phyloP scores from a whole-genome alignment of 35 echinoderm and acorn worm genomes.

The Ophiothrix spiculata region DNA sequence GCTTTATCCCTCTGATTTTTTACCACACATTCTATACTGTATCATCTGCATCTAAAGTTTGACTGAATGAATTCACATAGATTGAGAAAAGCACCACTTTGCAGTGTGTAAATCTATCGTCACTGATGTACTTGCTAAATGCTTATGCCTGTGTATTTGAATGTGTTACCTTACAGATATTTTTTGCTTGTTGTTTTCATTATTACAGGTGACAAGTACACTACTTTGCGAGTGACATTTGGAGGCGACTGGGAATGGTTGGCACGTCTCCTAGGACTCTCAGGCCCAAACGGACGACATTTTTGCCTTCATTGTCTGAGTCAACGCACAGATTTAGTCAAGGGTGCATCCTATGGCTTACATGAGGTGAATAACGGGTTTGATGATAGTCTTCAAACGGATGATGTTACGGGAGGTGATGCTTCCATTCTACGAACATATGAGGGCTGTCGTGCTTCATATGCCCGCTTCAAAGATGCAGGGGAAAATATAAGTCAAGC shows the following conservation, averaged over 20 bases:
- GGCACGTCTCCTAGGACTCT: neutral
- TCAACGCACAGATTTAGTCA: neutral
- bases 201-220: neutral
- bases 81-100: no score
- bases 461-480: neutral
- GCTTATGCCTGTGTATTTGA: no score
- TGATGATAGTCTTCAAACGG: neutral
- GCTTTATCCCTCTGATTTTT: no score
- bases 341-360: neutral
- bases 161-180: neutral
- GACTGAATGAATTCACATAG: no score
- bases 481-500: neutral
- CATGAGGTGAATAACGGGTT: neutral
- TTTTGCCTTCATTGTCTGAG: slow-evolving; percentile 3
- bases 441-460: neutral
- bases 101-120: no score
- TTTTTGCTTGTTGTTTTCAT: neutral
- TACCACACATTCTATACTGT: no score
- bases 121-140: neutral
- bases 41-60: no score
- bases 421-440: neutral
- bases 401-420: neutral
- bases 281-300: slow-evolving; percentile 3
- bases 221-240: neutral
- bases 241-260: slow-evolving; percentile 17